Conservation (phyloP, 2,113 vertebrate species). For the Catagonus wagneri region DNA sequence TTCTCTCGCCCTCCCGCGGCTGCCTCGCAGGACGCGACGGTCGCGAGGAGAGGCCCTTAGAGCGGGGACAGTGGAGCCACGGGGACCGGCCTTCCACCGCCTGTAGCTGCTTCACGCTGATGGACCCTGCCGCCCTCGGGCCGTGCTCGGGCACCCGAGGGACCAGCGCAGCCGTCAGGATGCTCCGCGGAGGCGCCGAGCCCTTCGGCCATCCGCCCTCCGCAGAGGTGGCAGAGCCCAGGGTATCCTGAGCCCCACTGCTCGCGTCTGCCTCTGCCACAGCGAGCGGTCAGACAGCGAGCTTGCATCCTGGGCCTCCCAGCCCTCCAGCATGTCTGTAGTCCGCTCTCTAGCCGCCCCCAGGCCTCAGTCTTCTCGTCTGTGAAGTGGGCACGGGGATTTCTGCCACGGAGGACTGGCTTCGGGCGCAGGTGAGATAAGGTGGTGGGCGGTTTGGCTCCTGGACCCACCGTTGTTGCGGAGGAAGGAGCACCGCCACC, state of each 20-base stretch:
- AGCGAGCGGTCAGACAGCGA: fast-evolving
- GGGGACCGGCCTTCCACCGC: neutral
- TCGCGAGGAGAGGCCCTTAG: neutral
- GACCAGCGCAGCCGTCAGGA: neutral
- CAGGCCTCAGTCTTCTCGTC: neutral
- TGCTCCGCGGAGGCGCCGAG: neutral
- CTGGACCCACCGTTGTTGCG: fast-evolving
- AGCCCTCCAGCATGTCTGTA: fast-evolving
- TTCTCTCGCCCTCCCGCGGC: fast-evolving
- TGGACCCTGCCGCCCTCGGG: neutral
- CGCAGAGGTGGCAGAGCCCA: fast-evolving
- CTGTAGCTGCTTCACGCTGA: neutral
- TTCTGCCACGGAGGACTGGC: no score
- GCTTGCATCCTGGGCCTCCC: no score
- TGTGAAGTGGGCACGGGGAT: neutral
- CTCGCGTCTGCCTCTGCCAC: fast-evolving
- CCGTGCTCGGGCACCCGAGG: no score
- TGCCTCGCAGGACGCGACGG: neutral
- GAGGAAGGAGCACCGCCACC: neutral
- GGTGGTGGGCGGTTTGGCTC: neutral
- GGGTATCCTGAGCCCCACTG: fast-evolving
- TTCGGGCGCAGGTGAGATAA: fast-evolving
- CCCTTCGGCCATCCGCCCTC: fast-evolving
- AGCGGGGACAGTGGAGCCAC: fast-evolving
- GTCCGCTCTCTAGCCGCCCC: no score